A percentile compares a stretch with the other conserved stretches of the same genome.
Conservation (phyloP, 2,888 invertebrate species). For the Mechanitis mazaeus region DNA sequence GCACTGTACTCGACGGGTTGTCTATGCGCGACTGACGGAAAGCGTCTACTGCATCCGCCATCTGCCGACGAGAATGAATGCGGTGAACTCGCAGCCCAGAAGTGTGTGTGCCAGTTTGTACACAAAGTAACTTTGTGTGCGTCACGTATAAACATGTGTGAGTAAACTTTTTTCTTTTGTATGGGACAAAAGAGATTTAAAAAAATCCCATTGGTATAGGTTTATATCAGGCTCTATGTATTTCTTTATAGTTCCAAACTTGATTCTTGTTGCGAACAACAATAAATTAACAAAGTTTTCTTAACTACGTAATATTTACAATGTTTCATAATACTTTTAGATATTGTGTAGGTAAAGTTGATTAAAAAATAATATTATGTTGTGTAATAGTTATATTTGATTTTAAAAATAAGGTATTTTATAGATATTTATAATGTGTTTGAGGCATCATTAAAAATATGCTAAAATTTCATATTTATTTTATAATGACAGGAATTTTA, state of each 20-base stretch:
- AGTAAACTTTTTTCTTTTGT: conserved; percentile 62
- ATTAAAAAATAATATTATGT: background rate
- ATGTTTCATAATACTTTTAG: conserved; percentile 32
- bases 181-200: conserved; percentile 57
- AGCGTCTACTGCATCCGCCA: conserved; percentile 75
- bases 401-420: too few species aligned
- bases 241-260: conserved; percentile 20
- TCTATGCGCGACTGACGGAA: conserved; percentile 75
- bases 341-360: background rate
- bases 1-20: conserved; percentile 67
- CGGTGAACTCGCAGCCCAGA: conserved; percentile 57
- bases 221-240: conserved; percentile 36
- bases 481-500: too few species aligned
- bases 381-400: background rate
- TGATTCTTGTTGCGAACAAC: conserved; percentile 39
- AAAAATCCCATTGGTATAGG: conserved; percentile 47
- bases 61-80: conserved; percentile 76
- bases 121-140: conserved; percentile 53
- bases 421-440: too few species aligned
- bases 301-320: background rate
- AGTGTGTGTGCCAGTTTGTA: conserved; percentile 47
- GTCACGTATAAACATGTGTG: conserved; percentile 47
- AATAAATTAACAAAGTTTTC: background rate
- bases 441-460: too few species aligned
- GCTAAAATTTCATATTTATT: too few species aligned